Percentiles rank a stretch among this genome's conserved stretches.
Evolutionary conservation across 1,140 invertebrate species (phyloP).

Genomic region (Eciton burchellii): DNA sequence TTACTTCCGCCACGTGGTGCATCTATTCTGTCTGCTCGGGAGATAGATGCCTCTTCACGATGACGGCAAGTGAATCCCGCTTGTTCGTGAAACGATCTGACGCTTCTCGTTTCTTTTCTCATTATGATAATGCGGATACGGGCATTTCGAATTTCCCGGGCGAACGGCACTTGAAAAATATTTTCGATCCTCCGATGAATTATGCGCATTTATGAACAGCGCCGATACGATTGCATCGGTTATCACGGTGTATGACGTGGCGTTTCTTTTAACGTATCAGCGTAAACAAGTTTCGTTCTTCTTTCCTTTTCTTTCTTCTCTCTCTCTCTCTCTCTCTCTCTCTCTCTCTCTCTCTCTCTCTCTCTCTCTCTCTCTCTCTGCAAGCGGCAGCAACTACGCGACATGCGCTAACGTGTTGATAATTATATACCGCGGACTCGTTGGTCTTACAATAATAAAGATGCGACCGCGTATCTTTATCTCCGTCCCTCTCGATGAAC

Average conservation of each 20-base stretch:
- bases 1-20: neutral
- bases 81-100: no score
- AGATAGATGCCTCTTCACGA: no score
- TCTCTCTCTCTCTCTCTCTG: no score
- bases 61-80: no score
- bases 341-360: no score
- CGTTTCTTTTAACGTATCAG: slow-evolving; percentile 36
- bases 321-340: no score
- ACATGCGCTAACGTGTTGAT: slow-evolving; percentile 4
- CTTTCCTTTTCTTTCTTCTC: no score
- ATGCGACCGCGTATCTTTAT: neutral
- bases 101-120: no score
- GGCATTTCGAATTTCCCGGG: no score
- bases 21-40: no score
- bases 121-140: neutral
- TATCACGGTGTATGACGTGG: slow-evolving; percentile 44
- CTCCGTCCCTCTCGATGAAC: no score
- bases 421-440: slow-evolving; percentile 19
- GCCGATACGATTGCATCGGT: slow-evolving; percentile 1
- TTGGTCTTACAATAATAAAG: slow-evolving; percentile 21
- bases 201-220: slow-evolving; percentile 38
- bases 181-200: slow-evolving; percentile 51
- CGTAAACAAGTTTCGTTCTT: slow-evolving; percentile 48
- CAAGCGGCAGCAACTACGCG: neutral
- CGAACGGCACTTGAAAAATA: slow-evolving; percentile 43